Base-by-base conservation (phyloP, 2,888 invertebrate species). In the Lycia hirtaria region DNA sequence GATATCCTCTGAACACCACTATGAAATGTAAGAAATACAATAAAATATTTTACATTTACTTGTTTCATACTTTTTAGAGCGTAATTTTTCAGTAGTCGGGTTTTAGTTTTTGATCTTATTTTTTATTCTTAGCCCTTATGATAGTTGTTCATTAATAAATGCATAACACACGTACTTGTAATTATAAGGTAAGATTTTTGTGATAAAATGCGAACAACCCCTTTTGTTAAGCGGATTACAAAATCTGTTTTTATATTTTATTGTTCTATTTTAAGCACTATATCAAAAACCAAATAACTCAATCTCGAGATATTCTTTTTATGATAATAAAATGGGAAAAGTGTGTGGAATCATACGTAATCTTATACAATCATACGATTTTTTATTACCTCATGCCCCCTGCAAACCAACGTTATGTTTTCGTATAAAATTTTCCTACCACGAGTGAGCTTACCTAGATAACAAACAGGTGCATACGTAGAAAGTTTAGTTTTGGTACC, bases 391-490 rank as follows among this genome's bases (percentile, higher is more conserved):
- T 35, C 35, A 30, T 43, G 51, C 59, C 59, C 59, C 59, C 59
- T 43, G 52, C 57, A 47, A 58, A 53, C 47, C 28, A 15, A 33
- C 7, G 22, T 28, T 30, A 57, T 37, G 28, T 43, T 32, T 35
- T 53, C 22, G 22, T 19, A 14, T 52, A 49, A 58, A 58, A 58
- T 52, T 58, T 58, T 58, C 57, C 57, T 58, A 30, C 52, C 49
- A 48, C 24, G 35, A 43, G 52, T 37, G 19, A 52, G 45, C 38
- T 51, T 32, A 40, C 17, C 10, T n/a, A 48, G 9, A 22, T 14
- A 38, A 12, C 41, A 53, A 48, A 53, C 58, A 53, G 32, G 10
- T 1, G 9, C 10, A 3, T 51, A 56, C 56, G 50, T 51, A 44
- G 24, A 14, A 32, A 17, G 9, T 32, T 30, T 28, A 22, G 7